A percentile compares a stretch with the other conserved stretches of the same genome.
These are phyloP conservation scores for Caenorhabditis afra DNA, from an alignment of 2,888 invertebrate species.

Conservation along the genomic window DNA sequence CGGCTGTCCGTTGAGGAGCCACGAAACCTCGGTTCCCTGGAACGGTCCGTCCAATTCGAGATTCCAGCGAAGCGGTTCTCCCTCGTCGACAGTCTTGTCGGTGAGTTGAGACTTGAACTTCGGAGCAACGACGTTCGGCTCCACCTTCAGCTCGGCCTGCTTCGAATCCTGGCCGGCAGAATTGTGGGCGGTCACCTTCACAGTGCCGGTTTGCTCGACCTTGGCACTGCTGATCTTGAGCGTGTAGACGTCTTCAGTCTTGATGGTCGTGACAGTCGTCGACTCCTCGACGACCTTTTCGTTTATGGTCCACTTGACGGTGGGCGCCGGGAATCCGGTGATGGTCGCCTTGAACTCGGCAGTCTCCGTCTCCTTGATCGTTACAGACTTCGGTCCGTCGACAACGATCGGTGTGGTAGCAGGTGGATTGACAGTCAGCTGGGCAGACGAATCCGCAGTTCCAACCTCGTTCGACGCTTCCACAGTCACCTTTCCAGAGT, in stretches of 20 bases:
- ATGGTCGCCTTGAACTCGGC: slow-evolving; percentile 69
- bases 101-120: slow-evolving; percentile 89
- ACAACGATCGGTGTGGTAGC: slow-evolving; percentile 65
- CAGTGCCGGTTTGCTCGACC: slow-evolving; percentile 65
- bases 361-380: slow-evolving; percentile 68
- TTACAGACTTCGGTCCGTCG: slow-evolving; percentile 64
- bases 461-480: slow-evolving; percentile 75
- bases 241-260: slow-evolving; percentile 60
- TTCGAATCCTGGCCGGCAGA: slow-evolving; percentile 69
- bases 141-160: slow-evolving; percentile 78
- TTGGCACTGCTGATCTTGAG: slow-evolving; percentile 67
- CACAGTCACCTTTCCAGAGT: slow-evolving; percentile 80
- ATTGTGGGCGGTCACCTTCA: slow-evolving; percentile 74
- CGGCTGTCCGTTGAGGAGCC: slow-evolving; percentile 74
- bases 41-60: slow-evolving; percentile 66
- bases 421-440: slow-evolving; percentile 62
- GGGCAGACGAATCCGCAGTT: slow-evolving; percentile 62
- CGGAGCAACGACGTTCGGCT: slow-evolving; percentile 85
- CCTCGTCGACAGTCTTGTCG: slow-evolving; percentile 88
- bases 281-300: slow-evolving; percentile 64
- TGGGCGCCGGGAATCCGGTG: slow-evolving; percentile 74
- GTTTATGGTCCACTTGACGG: slow-evolving; percentile 80
- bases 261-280: slow-evolving; percentile 55
- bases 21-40: slow-evolving; percentile 67
- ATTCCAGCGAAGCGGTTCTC: slow-evolving; percentile 83